Evolutionary conservation across 2,113 vertebrate species (phyloP), one percentile per base, ranked within the genome.

Genomic region (Sinocyclocheilus anophthalmus): DNA sequence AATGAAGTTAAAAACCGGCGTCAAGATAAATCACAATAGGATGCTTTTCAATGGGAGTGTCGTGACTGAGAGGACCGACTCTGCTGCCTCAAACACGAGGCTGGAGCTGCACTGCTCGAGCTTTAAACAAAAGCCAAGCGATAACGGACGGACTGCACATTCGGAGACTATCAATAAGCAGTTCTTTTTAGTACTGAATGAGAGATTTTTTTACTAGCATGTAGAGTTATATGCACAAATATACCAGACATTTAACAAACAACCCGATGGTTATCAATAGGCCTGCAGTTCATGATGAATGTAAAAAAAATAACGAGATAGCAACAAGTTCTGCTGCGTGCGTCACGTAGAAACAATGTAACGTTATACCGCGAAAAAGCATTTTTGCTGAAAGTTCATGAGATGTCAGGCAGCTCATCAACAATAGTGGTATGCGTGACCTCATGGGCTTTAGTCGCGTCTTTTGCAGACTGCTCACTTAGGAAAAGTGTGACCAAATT

Each of bases 1-100:
- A 24, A 37, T 18, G 14, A 45, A 26, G n/a, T 18, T 33, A 1
- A 78, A 78, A 59, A 6, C 18, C 53, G 7, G 2, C 72, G 5
- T 11, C n/a, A 75, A 11, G 13, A 3, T 26, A 5, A n/a, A 33
- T 57, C 20, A 59, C 13, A 79, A n/a, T 37, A 16, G 30, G 67
- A 16, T 45, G 24, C 7, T 70, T 37, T 26, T 45, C 30, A 81
- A 81, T 65, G 59, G 78, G 57, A 81, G 80, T 69, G 80, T 45
- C 80, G 20, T 22, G 42, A 50, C 9, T 20, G 81, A 83, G 16
- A 69, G 81, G 26, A 55, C 45, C 48, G 63, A 22, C 81, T 45
- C 12, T 53, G 18, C 78, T 88, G 90, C 83, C 67, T 18, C 88
- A 88, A 88, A 92, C 94, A 95, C 94, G 93, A 92, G 94, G 93